These are phyloP conservation scores for Caenorhabditis doughertyi DNA, from an alignment of 2,888 invertebrate genomes.

Conservation along the genomic window DNA sequence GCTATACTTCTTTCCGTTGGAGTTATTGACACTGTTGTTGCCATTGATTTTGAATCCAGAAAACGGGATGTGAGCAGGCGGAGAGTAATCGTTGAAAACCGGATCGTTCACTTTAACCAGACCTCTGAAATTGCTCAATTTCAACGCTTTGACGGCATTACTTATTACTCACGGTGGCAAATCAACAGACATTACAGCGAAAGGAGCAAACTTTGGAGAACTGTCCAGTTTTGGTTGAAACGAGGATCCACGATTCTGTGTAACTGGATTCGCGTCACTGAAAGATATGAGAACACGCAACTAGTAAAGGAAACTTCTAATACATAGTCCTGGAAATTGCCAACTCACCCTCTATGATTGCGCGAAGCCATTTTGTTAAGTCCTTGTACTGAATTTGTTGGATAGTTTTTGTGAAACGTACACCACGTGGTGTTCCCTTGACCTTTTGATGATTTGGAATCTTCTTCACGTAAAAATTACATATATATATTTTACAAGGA, in stretches of 20 bases:
- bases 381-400: background rate
- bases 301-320: too few relatives aligned
- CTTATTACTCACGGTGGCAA: conserved; percentile 49
- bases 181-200: conserved; percentile 24
- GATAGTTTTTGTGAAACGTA: background rate
- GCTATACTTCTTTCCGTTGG: background rate
- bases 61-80: conserved; percentile 57
- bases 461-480: background rate
- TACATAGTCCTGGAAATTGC: too few relatives aligned
- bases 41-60: conserved; percentile 13
- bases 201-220: conserved; percentile 1
- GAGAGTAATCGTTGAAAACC: conserved; percentile 22
- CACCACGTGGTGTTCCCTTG: conserved; percentile 35
- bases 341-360: conserved; percentile 36
- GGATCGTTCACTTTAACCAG: conserved; percentile 43
- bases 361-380: conserved; percentile 24
- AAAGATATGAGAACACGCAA: too few relatives aligned
- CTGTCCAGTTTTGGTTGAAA: background rate
- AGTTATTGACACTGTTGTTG: background rate
- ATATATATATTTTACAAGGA: background rate
- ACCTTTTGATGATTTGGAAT: conserved; percentile 17
- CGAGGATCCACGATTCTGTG: background rate
- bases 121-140: conserved; percentile 39
- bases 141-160: background rate
- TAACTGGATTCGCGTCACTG: background rate